Percentiles rank a stretch among this genome's conserved stretches.
Evolutionary conservation across 2,797 vertebrate genomes (phyloP).

Genomic region (Pygocentrus nattereri): DNA sequence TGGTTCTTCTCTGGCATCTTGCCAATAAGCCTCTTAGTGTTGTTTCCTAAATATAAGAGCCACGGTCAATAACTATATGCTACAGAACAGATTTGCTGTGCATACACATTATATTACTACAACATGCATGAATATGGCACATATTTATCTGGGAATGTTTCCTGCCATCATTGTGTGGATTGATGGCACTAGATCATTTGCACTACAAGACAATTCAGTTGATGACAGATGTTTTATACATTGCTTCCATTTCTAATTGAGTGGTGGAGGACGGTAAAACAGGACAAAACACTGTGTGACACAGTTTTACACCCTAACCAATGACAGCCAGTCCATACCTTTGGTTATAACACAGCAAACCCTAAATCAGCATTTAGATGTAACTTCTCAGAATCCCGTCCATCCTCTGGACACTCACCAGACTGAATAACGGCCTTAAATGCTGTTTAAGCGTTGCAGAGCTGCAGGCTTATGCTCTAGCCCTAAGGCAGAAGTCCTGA

Average conservation of each 20-base stretch:
- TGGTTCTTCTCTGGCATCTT: no score
- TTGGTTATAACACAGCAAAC: not conserved
- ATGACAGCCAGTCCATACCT: not conserved
- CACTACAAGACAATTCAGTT: no score
- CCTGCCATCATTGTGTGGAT: constrained; percentile 16
- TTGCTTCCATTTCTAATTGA: not conserved
- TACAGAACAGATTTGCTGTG: constrained; percentile 11
- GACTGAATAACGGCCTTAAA: not conserved
- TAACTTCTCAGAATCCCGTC: not conserved
- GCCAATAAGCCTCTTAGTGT: not conserved
- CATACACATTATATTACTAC: constrained; percentile 25
- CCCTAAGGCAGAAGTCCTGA: constrained; percentile 26
- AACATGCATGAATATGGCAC: constrained; percentile 28
- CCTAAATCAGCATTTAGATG: not conserved
- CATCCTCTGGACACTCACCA: not conserved
- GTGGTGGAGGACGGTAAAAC: not conserved
- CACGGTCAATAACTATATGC: not conserved
- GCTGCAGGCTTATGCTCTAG: constrained; percentile 26
- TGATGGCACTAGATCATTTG: constrained; percentile 3
- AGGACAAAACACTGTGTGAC: not conserved
- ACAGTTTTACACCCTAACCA: not conserved
- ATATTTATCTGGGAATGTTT: constrained; percentile 29
- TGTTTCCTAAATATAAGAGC: not conserved
- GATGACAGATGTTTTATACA: no score
- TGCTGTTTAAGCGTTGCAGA: constrained; percentile 38